Percentiles rank a stretch among this genome's conserved stretches.
phyloP scores from a whole-genome alignment of 2,888 invertebrate genomes.

The Tromatobia lineatoria region DNA sequence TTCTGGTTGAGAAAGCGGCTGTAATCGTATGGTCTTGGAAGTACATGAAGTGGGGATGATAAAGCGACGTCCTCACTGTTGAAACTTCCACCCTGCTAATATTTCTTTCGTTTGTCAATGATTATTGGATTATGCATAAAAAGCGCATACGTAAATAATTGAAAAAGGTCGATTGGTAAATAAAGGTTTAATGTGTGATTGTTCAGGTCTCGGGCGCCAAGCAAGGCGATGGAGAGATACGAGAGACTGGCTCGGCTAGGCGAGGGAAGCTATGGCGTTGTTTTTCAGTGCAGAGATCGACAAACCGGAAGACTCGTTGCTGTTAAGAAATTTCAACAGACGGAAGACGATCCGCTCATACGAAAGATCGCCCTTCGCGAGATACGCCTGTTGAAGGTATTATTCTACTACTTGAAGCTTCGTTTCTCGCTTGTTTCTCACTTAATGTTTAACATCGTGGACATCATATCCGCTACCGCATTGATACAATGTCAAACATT shows the following conservation, averaged over 20 bases:
- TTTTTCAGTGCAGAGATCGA: constrained; percentile 97
- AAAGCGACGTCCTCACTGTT: no score
- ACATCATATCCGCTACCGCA: no score
- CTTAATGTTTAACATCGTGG: background rate
- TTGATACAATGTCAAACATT: no score
- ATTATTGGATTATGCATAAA: background rate
- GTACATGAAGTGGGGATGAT: background rate
- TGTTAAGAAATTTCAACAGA: constrained; percentile 98
- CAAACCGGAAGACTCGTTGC: constrained; percentile 98
- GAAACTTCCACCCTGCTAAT: no score
- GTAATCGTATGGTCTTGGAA: no score
- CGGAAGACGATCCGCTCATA: constrained; percentile 98
- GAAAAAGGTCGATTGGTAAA: background rate
- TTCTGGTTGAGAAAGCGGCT: no score
- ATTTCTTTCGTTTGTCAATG: no score
- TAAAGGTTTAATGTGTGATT: constrained; percentile 15
- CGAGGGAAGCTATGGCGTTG: constrained; percentile 98
- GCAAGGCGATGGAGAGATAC: constrained; percentile 96
- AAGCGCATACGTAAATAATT: background rate
- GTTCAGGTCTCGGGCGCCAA: constrained; percentile 92
- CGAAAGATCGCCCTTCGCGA: constrained; percentile 98
- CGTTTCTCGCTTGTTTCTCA: background rate
- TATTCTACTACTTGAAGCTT: constrained; percentile 19
- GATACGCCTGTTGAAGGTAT: constrained; percentile 97
- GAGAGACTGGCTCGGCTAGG: constrained; percentile 97